These are phyloP conservation scores for Phrynocephalus versicolor DNA, from an alignment of 2,113 vertebrate genomes.

Conservation along the genomic window DNA sequence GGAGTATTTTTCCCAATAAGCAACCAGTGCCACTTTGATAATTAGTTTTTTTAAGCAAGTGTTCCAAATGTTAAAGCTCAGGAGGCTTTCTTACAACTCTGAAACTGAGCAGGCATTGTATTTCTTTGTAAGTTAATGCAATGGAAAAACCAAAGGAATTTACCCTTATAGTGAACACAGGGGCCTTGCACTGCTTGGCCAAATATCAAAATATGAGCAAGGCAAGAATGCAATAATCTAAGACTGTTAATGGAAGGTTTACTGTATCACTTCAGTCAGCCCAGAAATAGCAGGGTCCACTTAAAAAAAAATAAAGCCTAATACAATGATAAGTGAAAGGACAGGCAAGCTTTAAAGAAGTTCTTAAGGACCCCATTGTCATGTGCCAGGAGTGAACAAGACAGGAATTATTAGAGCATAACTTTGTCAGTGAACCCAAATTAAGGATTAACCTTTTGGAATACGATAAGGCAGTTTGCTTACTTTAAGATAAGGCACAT, in stretches of 20 bases:
- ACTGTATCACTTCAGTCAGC: not conserved
- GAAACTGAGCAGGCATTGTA: conserved; percentile 1
- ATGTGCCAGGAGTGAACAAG: conserved; percentile 1
- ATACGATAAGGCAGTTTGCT: not conserved
- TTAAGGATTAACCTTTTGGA: not conserved
- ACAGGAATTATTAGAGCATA: conserved; percentile 9
- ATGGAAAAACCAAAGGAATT: not conserved
- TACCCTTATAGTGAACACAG: not conserved
- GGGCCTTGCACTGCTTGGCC: conserved; percentile 16
- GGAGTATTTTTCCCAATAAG: not conserved
- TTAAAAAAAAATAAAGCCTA: not conserved
- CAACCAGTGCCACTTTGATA: not conserved
- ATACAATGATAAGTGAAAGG: not conserved
- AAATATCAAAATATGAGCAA: conserved; percentile 6
- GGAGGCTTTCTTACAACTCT: not conserved
- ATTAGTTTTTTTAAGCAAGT: conserved; percentile 8
- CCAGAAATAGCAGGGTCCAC: not conserved
- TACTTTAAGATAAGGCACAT: conserved; percentile 1
- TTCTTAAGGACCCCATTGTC: conserved; percentile 1
- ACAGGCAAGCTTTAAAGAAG: not conserved
- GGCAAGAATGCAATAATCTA: conserved; percentile 10
- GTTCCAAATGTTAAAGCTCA: not conserved
- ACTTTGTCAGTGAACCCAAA: conserved; percentile 5
- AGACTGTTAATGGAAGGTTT: not conserved
- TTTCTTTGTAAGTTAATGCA: not conserved